Base-by-base conservation (phyloP, 2,888 invertebrate species). In the Julus scanicus region DNA sequence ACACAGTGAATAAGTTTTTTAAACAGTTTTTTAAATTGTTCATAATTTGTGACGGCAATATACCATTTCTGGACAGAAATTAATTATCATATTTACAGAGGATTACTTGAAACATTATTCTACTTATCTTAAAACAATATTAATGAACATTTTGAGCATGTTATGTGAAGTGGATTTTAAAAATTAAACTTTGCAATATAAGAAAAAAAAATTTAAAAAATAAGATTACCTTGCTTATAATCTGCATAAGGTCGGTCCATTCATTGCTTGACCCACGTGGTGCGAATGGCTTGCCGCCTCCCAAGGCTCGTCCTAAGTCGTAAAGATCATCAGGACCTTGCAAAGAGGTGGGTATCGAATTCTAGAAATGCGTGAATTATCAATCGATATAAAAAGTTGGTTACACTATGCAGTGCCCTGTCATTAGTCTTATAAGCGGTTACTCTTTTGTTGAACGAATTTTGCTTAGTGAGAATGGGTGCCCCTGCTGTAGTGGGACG, bases 161-260 rank as follows among this genome's bases (percentile, higher is more conserved):
- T 0, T 29, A 29, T 29, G 0, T 29, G 29, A 29, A 29, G 29
- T 29, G 29, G 29, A 29, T 29, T 1, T 29, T 29, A 29, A 29
- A 29, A 29, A 29, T 29, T 29, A 29, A 29, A 29, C 29, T 29
- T 29, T 29, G 29, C 29, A 0, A 29, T 29, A 29, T 29, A 1
- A 1, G 29, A 29, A 29, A 29, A 29, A 29, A 29, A 29, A n/a
- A n/a, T n/a, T n/a, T 29, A 29, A 29, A 29, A 44, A 44, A 44
- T 84, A 84, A 8, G 53, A 85, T n/a, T 85, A 88, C 88, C 85
- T 85, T 88, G 88, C 88, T 88, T 13, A 88, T 88, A n/a, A 88
- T 85, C 37, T 84, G 85, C 39, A 57, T 85, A 20, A 88, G 57
- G 44, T 88, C 88, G 17, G 48, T 17, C 86, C 88, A 88, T 63